phyloP scores from a whole-genome alignment of 2,888 invertebrate species.

The Patella pellucida region DNA sequence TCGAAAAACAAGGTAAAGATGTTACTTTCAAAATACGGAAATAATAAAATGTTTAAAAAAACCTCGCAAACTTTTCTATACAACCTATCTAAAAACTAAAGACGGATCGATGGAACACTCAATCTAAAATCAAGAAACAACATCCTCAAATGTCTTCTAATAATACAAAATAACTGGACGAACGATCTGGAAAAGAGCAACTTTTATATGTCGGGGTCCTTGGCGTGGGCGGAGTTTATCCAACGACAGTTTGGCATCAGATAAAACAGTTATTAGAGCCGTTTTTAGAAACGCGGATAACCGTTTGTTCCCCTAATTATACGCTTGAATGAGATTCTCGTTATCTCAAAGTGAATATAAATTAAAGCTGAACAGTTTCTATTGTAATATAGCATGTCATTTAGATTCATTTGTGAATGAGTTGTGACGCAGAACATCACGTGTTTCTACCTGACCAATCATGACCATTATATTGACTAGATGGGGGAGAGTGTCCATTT shows the following conservation, averaged over 20 bases:
- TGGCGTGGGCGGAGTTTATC: conserved; percentile 2
- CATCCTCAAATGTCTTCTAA: too few relatives aligned
- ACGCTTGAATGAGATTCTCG: conserved; percentile 1
- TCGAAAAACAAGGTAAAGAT: too few relatives aligned
- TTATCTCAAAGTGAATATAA: background rate
- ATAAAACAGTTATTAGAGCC: conserved; percentile 5
- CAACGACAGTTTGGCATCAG: background rate
- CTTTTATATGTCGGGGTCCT: background rate
- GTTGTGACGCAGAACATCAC: background rate
- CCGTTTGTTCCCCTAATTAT: background rate
- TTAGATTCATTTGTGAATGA: background rate
- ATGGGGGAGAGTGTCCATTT: too few relatives aligned
- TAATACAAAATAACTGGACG: too few relatives aligned
- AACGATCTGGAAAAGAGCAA: background rate
- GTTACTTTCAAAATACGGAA: too few relatives aligned
- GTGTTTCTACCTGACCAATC: background rate
- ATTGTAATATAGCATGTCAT: background rate
- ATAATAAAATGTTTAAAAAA: too few relatives aligned
- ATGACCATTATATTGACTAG: background rate
- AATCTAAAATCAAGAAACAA: too few relatives aligned
- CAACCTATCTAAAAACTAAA: too few relatives aligned
- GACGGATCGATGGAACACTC: too few relatives aligned
- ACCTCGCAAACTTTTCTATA: too few relatives aligned
- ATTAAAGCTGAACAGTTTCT: background rate
- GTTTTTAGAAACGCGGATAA: background rate